These are phyloP conservation scores for Drosophila buzzatii DNA, from an alignment of 2,888 invertebrate genomes.

Conservation along the genomic window DNA sequence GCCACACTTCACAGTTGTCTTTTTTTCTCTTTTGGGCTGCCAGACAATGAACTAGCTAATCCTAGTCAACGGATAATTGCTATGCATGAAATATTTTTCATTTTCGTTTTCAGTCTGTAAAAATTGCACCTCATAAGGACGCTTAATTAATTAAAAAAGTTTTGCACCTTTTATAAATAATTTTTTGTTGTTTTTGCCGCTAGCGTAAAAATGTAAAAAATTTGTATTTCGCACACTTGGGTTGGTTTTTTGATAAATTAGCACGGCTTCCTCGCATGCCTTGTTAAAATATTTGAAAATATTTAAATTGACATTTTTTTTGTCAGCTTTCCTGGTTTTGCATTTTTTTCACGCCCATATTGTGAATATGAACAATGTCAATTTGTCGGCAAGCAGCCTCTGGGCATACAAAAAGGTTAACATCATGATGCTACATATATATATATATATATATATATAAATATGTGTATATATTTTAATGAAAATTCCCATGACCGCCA, in stretches of 20 bases:
- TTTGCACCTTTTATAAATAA: slow-evolving; percentile 52
- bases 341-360: slow-evolving; percentile 35
- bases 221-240: slow-evolving; percentile 75
- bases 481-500: slow-evolving; percentile 4
- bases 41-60: slow-evolving; percentile 25
- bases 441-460: not conserved
- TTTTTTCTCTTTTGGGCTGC: not conserved
- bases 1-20: slow-evolving; percentile 23
- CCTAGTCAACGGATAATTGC: slow-evolving; percentile 29
- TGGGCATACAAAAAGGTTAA: slow-evolving; percentile 39
- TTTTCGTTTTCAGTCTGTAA: slow-evolving; percentile 2
- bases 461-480: not conserved
- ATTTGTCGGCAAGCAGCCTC: slow-evolving; percentile 59
- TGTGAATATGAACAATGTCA: slow-evolving; percentile 74
- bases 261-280: slow-evolving; percentile 46
- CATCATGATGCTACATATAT: slow-evolving; percentile 21
- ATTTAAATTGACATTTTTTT: slow-evolving; percentile 83
- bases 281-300: slow-evolving; percentile 81
- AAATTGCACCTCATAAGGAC: slow-evolving; percentile 14
- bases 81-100: slow-evolving; percentile 33
- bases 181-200: slow-evolving; percentile 3
- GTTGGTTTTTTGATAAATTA: slow-evolving; percentile 53
- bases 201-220: slow-evolving; percentile 62
- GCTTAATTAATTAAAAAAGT: slow-evolving; percentile 75
- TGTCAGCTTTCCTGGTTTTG: slow-evolving; percentile 30